Conservation (phyloP, 1,140 invertebrate genomes). For the Drosophila nannoptera region DNA sequence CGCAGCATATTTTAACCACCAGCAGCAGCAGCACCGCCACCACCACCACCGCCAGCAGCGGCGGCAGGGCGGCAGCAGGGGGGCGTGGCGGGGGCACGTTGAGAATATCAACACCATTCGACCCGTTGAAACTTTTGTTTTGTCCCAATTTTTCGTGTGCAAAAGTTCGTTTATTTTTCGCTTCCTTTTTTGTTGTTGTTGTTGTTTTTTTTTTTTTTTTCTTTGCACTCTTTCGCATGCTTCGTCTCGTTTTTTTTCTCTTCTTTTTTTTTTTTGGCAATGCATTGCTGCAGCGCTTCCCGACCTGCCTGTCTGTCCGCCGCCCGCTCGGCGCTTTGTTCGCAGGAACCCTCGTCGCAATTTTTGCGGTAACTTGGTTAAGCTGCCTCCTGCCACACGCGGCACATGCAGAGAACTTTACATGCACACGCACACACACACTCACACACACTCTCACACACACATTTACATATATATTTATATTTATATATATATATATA, state of each 20-base stretch:
- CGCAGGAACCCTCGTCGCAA: constrained; percentile 43
- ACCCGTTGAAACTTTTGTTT: constrained; percentile 55
- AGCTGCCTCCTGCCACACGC: constrained; percentile 21
- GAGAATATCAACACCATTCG: constrained; percentile 66
- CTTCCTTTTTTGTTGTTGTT: too few relatives aligned
- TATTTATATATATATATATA: constrained; percentile 8
- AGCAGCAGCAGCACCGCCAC: constrained; percentile 12
- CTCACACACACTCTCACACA: too few relatives aligned
- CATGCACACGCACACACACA: constrained; percentile 33
- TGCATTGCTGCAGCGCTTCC: constrained; percentile 30
- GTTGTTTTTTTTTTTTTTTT: background rate
- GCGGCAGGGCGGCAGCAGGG: constrained; percentile 2
- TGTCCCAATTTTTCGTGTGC: constrained; percentile 61
- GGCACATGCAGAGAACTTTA: constrained; percentile 33
- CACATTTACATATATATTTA: too few relatives aligned
- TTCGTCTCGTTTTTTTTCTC: constrained; percentile 5
- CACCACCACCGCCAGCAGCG: constrained; percentile 7
- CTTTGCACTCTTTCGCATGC: background rate
- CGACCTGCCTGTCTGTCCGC: constrained; percentile 15
- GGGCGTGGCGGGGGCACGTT: constrained; percentile 18
- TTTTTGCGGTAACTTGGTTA: constrained; percentile 56
- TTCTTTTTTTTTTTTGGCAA: constrained; percentile 39
- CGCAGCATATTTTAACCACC: constrained; percentile 53
- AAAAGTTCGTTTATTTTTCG: constrained; percentile 38
- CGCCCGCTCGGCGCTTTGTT: constrained; percentile 2